phyloP scores from a whole-genome alignment of 2,113 vertebrate genomes.

The Boleophthalmus pectinirostris region DNA sequence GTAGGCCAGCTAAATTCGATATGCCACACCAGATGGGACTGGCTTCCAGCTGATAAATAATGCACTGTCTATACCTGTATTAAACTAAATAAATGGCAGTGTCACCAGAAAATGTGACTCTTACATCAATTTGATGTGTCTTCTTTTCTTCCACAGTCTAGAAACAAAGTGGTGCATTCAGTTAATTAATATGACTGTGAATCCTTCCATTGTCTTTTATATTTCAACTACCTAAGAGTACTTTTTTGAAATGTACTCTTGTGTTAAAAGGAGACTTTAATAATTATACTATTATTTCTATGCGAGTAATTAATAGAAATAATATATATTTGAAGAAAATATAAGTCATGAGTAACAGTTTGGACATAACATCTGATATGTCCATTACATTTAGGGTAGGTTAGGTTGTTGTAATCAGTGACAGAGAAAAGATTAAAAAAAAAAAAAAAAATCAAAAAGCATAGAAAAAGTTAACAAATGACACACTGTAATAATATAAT shows the following conservation, averaged over 20 bases:
- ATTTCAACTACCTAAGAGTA: not conserved
- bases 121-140: not conserved
- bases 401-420: not conserved
- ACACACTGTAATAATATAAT: not conserved
- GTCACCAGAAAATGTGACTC: slow-evolving; percentile 59
- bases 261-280: too few relatives aligned
- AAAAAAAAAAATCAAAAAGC: not conserved
- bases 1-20: slow-evolving; percentile 59
- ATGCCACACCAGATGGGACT: slow-evolving; percentile 58
- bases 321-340: too few relatives aligned
- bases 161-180: not conserved
- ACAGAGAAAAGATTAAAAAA: not conserved
- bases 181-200: not conserved
- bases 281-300: too few relatives aligned
- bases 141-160: not conserved
- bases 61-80: slow-evolving; percentile 59
- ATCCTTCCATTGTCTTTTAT: not conserved
- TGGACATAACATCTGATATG: not conserved
- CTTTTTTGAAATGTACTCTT: too few relatives aligned
- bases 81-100: slow-evolving; percentile 57
- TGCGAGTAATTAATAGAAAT: too few relatives aligned
- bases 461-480: not conserved
- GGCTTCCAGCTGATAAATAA: slow-evolving; percentile 67
- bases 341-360: not conserved
- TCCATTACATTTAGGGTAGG: not conserved